A percentile compares a stretch with the other conserved stretches of the same genome.
Conservation (phyloP, 2,888 invertebrate genomes). For the Ormyrus rosae region DNA sequence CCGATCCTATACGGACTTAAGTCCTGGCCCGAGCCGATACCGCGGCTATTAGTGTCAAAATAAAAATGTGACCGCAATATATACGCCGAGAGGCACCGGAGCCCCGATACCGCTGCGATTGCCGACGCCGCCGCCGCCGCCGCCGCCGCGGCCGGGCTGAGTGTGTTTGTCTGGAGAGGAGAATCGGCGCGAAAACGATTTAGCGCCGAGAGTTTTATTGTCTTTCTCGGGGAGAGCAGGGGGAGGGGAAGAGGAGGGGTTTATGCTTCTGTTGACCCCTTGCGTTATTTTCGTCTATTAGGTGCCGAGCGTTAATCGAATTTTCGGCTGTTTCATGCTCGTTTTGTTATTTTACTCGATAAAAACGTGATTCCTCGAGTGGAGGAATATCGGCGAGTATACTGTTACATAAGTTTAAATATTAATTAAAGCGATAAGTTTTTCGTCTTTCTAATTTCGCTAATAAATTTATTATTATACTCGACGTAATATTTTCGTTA, state of each 20-base stretch:
- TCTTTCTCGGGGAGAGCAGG: not conserved
- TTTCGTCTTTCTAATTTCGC: no score
- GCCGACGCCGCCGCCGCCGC: not conserved
- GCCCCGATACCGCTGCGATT: not conserved
- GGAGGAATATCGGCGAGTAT: no score
- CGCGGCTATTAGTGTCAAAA: conserved; percentile 75
- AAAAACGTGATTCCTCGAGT: no score
- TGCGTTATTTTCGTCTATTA: not conserved
- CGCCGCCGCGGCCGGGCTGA: not conserved
- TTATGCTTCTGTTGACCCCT: conserved; percentile 28
- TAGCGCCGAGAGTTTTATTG: conserved; percentile 9
- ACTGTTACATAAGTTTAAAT: no score
- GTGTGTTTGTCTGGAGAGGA: not conserved
- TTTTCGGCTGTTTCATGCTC: not conserved
- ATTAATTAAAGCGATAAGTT: no score
- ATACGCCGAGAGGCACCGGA: conserved; percentile 61
- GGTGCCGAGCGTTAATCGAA: not conserved
- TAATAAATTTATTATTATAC: no score
- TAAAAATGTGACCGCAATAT: conserved; percentile 75
- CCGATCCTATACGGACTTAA: conserved; percentile 72
- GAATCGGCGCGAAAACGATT: conserved; percentile 48
- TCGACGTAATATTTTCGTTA: no score
- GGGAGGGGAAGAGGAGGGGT: not conserved
- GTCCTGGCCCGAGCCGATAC: conserved; percentile 71
- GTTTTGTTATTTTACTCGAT: no score